Percentiles rank a stretch among this genome's conserved stretches.
Evolutionary conservation across 1,140 invertebrate species (phyloP).

Genomic region (Drosophila busckii): DNA sequence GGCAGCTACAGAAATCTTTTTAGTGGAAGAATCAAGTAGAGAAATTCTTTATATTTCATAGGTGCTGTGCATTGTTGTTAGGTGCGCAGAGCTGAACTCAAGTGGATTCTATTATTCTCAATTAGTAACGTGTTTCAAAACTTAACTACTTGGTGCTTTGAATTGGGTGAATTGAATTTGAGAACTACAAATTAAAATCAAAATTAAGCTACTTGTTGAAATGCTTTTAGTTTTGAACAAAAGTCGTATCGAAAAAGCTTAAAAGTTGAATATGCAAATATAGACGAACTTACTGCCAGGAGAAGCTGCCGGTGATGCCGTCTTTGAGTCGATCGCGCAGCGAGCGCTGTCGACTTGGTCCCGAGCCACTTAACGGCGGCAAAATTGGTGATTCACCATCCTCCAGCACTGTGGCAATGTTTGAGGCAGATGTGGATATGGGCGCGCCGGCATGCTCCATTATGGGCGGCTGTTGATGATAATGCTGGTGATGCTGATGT

Average conservation of each 20-base stretch:
- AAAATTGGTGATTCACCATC: constrained; percentile 65
- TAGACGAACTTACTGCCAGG: constrained; percentile 85
- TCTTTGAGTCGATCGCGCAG: constrained; percentile 86
- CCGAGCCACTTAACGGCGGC: constrained; percentile 80
- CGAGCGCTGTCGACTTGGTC: constrained; percentile 82
- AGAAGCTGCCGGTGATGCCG: constrained; percentile 86
- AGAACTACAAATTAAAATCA: constrained; percentile 3
- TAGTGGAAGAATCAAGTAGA: no score
- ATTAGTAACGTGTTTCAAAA: no score
- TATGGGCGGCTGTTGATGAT: constrained; percentile 61
- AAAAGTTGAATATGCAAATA: constrained; percentile 13
- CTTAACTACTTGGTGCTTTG: no score
- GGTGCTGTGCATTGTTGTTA: constrained; percentile 25
- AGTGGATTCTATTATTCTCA: no score
- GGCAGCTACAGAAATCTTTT: no score
- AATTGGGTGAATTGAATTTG: no score
- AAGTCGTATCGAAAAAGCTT: constrained; percentile 36
- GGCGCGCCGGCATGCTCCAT: constrained; percentile 70
- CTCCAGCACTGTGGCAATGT: constrained; percentile 66
- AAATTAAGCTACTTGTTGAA: no score
- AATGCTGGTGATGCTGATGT: constrained; percentile 49
- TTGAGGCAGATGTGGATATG: constrained; percentile 70
- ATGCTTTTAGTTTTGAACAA: no score
- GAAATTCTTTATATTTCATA: no score
- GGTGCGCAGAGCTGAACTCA: no score